These are phyloP conservation scores for Pyralis farinalis DNA, from an alignment of 2,888 invertebrate species.

Conservation along the genomic window DNA sequence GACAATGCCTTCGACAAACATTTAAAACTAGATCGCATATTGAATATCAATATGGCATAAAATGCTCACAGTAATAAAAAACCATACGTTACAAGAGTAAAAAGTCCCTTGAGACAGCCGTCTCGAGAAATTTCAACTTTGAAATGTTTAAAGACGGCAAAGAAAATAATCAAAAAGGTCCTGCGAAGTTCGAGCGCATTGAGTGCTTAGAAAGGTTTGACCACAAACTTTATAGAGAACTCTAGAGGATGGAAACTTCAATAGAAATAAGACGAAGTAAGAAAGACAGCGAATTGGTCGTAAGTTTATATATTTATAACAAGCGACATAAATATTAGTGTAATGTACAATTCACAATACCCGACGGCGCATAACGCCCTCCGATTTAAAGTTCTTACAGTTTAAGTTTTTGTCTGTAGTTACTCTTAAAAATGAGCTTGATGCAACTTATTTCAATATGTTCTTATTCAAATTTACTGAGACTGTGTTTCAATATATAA, in stretches of 20 bases:
- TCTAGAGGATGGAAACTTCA: conserved; percentile 7
- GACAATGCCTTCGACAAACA: no score
- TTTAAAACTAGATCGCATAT: background rate
- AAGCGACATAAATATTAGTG: no score
- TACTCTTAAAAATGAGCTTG: no score
- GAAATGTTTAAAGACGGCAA: conserved; percentile 19
- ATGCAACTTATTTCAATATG: no score
- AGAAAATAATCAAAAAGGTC: conserved; percentile 24
- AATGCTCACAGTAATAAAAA: background rate
- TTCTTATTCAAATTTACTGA: no score
- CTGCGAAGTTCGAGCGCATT: conserved; percentile 13
- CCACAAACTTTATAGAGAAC: conserved; percentile 18
- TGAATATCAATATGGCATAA: background rate
- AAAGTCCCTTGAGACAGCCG: conserved; percentile 16
- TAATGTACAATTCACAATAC: no score
- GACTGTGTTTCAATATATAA: no score
- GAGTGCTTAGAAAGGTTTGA: conserved; percentile 23
- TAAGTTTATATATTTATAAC: no score
- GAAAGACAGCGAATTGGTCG: background rate
- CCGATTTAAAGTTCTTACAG: no score
- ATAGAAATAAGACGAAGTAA: background rate
- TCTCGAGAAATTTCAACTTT: conserved; percentile 25
- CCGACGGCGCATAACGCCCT: no score
- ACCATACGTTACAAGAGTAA: background rate
- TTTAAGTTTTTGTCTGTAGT: no score